Percentiles rank a stretch among this genome's conserved stretches.
Conservation (phyloP, 2,888 invertebrate species). For the Apeira syringaria region DNA sequence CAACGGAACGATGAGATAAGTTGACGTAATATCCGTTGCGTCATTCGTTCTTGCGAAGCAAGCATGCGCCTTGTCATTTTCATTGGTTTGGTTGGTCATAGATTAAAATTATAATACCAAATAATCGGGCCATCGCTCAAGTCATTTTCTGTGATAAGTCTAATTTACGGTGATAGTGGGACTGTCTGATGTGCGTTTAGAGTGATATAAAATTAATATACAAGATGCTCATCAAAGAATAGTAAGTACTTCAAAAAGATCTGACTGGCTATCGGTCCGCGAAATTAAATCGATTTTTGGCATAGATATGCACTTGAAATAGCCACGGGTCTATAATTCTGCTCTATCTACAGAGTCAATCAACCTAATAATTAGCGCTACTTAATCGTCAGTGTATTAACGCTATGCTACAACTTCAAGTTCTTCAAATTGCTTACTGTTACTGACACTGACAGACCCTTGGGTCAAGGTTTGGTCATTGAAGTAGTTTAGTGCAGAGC, state of each 20-base stretch:
- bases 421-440: no score
- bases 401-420: no score
- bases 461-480: conserved; percentile 58
- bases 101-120: conserved; percentile 74
- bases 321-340: conserved; percentile 44
- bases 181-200: conserved; percentile 80
- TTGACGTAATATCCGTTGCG: conserved; percentile 86
- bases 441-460: conserved; percentile 67
- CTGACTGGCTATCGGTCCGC: conserved; percentile 67
- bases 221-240: conserved; percentile 89
- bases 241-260: conserved; percentile 77
- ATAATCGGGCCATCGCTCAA: conserved; percentile 75
- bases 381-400: no score
- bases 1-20: no score
- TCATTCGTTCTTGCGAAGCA: conserved; percentile 78
- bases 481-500: no score
- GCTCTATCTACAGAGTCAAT: conserved; percentile 46
- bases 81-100: conserved; percentile 77
- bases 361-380: conserved; percentile 17
- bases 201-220: conserved; percentile 68
- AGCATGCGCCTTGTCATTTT: conserved; percentile 85
- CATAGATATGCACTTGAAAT: conserved; percentile 43
- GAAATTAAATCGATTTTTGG: conserved; percentile 76
- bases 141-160: conserved; percentile 79
- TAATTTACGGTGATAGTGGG: conserved; percentile 73